Evolutionary conservation across 1,140 invertebrate genomes (phyloP), one percentile per base, ranked within the genome.

Genomic region (Papilio xuthus): DNA sequence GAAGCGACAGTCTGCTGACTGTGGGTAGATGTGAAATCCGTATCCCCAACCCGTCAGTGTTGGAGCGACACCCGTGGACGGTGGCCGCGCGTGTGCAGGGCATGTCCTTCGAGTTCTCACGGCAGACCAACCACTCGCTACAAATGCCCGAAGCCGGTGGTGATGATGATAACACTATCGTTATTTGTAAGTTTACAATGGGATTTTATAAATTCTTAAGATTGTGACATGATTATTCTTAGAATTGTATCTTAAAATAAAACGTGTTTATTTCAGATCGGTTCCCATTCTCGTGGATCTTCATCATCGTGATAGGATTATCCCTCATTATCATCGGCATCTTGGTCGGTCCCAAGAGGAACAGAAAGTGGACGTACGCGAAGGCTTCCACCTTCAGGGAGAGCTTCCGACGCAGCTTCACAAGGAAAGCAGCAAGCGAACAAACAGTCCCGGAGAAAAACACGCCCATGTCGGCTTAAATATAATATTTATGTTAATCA

Each of bases 51-150:
- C 81, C 89, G 0, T 83, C 82, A 0, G 84, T 83, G 4, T 56
- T 90, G 26, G 89, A 92, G 37, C 71, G 81, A 0, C 88, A 88
- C 53, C 88, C 88, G 0, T 92, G 90, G 90, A 89, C 87, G 32
- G 77, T 92, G 0, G 87, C 83, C 8, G 86, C 83, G 18, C 84
- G 78, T 56, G 77, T 89, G 50, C 26, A 10, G 0, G 87, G 88
- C 9, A 81, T 83, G 2, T 81, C 86, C 10, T 70, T 44, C 0
- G 87, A 89, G 70, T 53, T 87, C 0, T 63, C 84, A 0, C 73
- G 74, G 50, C 71, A 75, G 8, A 85, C 85, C 0, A 67, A 80
- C 18, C 70, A 80, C n/a, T 78, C 75, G 4, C 77, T 87, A 12
- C n/a, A 47, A 1, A 20, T 79, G 20, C 78, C 77, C 1, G 12